Evolutionary conservation across 2,797 vertebrate genomes (phyloP).

Genomic region (Macroramphosus scolopax): DNA sequence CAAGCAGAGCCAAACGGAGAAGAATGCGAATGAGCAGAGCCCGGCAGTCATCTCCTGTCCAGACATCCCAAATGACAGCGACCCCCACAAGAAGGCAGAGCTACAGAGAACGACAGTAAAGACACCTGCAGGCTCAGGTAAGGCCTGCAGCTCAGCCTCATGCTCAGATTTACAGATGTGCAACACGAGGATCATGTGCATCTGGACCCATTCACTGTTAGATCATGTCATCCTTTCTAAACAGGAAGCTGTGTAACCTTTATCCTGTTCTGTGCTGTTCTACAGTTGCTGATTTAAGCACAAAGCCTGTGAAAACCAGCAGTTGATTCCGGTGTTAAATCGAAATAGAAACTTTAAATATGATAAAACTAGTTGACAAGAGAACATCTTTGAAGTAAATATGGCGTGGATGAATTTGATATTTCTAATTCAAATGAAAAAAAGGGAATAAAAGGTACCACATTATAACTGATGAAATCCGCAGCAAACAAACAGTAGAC

Average conservation of each 20-base stretch:
- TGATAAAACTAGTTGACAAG: too few species aligned
- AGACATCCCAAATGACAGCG: slow-evolving; percentile 26
- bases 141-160: slow-evolving; percentile 1
- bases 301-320: too few species aligned
- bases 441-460: too few species aligned
- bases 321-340: too few species aligned
- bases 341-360: too few species aligned
- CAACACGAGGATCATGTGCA: not conserved
- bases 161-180: too few species aligned
- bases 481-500: too few species aligned
- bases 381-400: too few species aligned
- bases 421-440: too few species aligned
- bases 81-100: slow-evolving; percentile 56
- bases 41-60: slow-evolving; percentile 64
- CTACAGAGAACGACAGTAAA: slow-evolving; percentile 34
- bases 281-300: too few species aligned
- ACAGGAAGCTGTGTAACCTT: slow-evolving; percentile 53
- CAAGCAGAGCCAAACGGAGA: slow-evolving; percentile 72
- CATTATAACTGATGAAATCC: too few species aligned
- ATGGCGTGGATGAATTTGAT: too few species aligned
- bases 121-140: slow-evolving; percentile 52
- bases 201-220: not conserved
- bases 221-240: slow-evolving; percentile 35
- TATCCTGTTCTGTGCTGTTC: slow-evolving; percentile 17
- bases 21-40: slow-evolving; percentile 58